Base-by-base conservation (phyloP, 2,113 vertebrate genomes). In the Accipiter virgatus region DNA sequence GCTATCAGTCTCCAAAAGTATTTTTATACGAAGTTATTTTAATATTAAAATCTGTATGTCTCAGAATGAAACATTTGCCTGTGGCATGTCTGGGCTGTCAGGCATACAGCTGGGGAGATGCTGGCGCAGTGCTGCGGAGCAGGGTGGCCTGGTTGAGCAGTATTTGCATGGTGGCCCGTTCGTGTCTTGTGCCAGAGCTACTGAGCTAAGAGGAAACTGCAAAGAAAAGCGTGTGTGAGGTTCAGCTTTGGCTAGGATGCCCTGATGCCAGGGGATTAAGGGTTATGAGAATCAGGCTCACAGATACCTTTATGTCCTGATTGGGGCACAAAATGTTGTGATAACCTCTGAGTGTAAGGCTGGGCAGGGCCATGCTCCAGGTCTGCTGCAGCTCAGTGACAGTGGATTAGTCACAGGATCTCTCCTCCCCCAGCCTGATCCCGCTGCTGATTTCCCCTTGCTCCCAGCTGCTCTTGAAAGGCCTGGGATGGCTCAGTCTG, bases 1-100 rank as follows among this genome's bases (percentile, higher is more conserved):
- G n/a, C 81, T 12, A 2, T 87, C 85, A 85, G 71, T 59, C 31
- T 93, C 62, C 53, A 9, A 5, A 84, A 87, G 59, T 96, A 97
- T 96, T 97, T 97, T 97, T 96, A 92, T 96, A 97, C 18, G 22
- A 52, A 91, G 50, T 87, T 97, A 95, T 97, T 97, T 97, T 97
- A 81, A 89, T 97, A 97, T 97, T 97, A 97, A 97, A 97, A 81
- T 70, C 42, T 77, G 1, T 50, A 15, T 58, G 36, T 77, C 67
- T 93, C 7, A 16, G 73, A 91, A 72, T 2, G 11, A 75, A 78
- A 21, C 0, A 1, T 75, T 86, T 97, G 86, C 81, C 71, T 85
- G 86, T 80, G 67, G 72, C 56, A 3, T 71, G 26, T 77, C 38
- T 53, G 70, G 32, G n/a, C 79, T 47, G 43, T 36, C 48, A 61